Evolutionary conservation across 1,140 invertebrate species (phyloP).

Genomic region (Hormaphis cornu): DNA sequence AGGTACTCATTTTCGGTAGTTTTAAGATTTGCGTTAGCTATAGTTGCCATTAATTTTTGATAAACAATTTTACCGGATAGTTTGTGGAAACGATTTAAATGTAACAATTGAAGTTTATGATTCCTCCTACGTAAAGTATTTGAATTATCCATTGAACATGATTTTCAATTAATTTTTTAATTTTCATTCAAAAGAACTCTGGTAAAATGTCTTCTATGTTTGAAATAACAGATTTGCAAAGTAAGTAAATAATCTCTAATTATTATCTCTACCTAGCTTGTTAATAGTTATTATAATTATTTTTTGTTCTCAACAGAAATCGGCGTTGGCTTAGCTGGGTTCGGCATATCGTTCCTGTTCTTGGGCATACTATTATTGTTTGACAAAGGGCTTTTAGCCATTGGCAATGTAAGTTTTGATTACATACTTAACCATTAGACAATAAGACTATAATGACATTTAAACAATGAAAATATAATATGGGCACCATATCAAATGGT

Average conservation of each 20-base stretch:
- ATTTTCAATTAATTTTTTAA: background rate
- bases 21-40: too few relatives aligned
- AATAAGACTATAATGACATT: too few relatives aligned
- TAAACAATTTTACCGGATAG: too few relatives aligned
- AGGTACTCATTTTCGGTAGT: too few relatives aligned
- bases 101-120: too few relatives aligned
- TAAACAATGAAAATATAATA: too few relatives aligned
- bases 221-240: slow-evolving; percentile 62
- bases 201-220: slow-evolving; percentile 47
- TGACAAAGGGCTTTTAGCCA: slow-evolving; percentile 94
- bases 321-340: slow-evolving; percentile 90
- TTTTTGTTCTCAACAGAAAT: slow-evolving; percentile 64
- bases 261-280: background rate
- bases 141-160: background rate
- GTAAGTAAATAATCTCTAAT: slow-evolving; percentile 44
- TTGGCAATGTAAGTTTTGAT: slow-evolving; percentile 82
- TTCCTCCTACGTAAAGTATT: too few relatives aligned
- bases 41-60: too few relatives aligned
- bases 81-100: too few relatives aligned
- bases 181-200: background rate
- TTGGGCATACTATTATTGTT: slow-evolving; percentile 90
- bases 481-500: too few relatives aligned
- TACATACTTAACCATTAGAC: too few relatives aligned
- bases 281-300: background rate
- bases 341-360: slow-evolving; percentile 92